Percentiles rank a stretch among this genome's conserved stretches.
phyloP scores from a whole-genome alignment of 35 echinoderm and acorn worm genomes.

The Lytechinus pictus region DNA sequence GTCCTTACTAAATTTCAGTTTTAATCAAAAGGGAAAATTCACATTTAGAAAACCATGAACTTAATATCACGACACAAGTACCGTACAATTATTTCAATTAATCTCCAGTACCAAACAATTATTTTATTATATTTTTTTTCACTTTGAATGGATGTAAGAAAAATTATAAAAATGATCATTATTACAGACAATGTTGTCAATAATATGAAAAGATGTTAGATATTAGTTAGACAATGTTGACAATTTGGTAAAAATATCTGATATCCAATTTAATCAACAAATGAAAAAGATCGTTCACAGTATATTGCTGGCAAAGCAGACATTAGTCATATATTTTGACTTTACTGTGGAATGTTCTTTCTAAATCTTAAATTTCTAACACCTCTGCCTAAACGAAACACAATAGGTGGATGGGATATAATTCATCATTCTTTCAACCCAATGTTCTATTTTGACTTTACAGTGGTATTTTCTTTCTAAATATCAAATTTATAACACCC shows the following conservation, averaged over 20 bases:
- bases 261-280: not conserved
- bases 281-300: not conserved
- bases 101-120: too few relatives aligned
- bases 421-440: not conserved
- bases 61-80: too few relatives aligned
- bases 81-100: too few relatives aligned
- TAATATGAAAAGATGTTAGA: too few relatives aligned
- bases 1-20: too few relatives aligned
- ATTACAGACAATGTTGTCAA: too few relatives aligned
- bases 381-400: not conserved
- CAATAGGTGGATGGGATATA: slow-evolving; percentile 1
- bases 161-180: too few relatives aligned
- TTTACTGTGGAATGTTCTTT: not conserved
- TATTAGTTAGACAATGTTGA: not conserved
- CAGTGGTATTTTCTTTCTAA: not conserved
- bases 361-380: not conserved
- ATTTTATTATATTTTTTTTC: too few relatives aligned
- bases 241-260: not conserved
- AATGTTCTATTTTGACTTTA: not conserved
- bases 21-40: too few relatives aligned
- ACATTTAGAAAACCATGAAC: too few relatives aligned
- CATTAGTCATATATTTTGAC: too few relatives aligned
- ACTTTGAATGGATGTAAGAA: too few relatives aligned
- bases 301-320: not conserved
- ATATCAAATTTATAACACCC: not conserved